Base-by-base conservation (phyloP, 1,140 invertebrate species). In the Trialeurodes vaporariorum region DNA sequence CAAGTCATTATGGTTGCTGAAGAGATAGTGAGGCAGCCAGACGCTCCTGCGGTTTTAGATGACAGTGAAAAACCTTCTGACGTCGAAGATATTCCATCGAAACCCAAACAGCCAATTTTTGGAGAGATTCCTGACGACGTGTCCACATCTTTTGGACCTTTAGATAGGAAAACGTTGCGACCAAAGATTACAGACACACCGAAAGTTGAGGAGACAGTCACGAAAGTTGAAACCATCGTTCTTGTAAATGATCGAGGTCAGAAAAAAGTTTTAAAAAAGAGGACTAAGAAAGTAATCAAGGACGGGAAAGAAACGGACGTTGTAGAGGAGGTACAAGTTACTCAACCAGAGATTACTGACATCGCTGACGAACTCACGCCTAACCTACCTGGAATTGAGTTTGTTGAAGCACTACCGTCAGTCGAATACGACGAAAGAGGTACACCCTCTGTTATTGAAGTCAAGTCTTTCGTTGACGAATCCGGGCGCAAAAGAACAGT, bases 231-330 rank as follows among this genome's bases (percentile, higher is more conserved):
- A 17, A 49, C 34, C 5, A 17, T 49, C 34, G 64, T 65, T 40
- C 22, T 23, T 2, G 22, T 21, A 27, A 22, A 58, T 22, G 49
- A 65, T 21, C 27, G 13, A n/a, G 64, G 64, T 22, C 11, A 34
- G n/a, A 65, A 21, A 27, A n/a, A 2, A 1, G 27, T 49, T 21
- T 11, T 21, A 2, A 65, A 40, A 65, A 65, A 65, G 64, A 65
- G 49, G 40, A 65, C 27, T 21, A 65, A 49, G 64, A 25, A 65
- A 23, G 24, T 21, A n/a, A 40, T 40, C 22, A 12, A 22, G n/a
- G 40, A 65, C 24, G 64, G 27, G 2, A 65, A 68, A 67, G 65
- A 68, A 61, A 27, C 25, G 2, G 13, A 25, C 11, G 22, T 63
- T 27, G 40, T 27, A 23, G 27, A 63, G 1, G 69, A 71, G 34